Base-by-base conservation (phyloP, 2,888 invertebrate species). In the Tipula helvola region DNA sequence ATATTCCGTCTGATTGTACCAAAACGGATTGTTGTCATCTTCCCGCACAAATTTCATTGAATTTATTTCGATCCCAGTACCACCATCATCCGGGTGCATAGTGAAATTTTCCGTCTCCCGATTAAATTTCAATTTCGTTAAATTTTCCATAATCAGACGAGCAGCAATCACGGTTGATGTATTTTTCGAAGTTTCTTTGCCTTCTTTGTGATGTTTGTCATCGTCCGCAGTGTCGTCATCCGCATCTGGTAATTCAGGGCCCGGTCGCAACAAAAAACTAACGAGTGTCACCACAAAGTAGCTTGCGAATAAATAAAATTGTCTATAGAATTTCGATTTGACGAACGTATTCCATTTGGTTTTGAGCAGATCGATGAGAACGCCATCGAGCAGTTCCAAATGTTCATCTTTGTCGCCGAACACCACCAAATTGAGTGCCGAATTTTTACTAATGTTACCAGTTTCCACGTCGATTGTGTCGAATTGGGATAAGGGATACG, bases 331-430 rank as follows among this genome's bases (percentile, higher is more conserved):
- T 87, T 98, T 97, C 88, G 95, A 96, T 92, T 97, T 97, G 1
- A 98, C 98, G 91, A 98, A 99, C 0, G 98, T 96, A 89, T 98
- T 97, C 99, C 99, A 99, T 93, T 99, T 99, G 3, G 98, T 98
- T 90, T 98, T 96, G 12, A 99, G 92, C 16, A 99, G 93, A 91
- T 99, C 98, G 28, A 98, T 97, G 85, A 99, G 92, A 89, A 98
- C 95, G 0, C 99, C 99, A 90, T 99, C 98, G 92, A 99, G 94
- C 87, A 99, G 93, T 89, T 98, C 98, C 89, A 99, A 93, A 92
- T 99, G 99, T 90, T 97, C 97, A 89, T 96, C 95, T 92, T 96
- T 97, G 92, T 98, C 98, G 88, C 99, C 99, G 93, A 99, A 99
- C 0, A 98, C 98, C 5, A 99, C 98, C 87, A 99, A 94, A 93